phyloP scores from a whole-genome alignment of 1,140 invertebrate genomes.

The Cryptotermes secundus region DNA sequence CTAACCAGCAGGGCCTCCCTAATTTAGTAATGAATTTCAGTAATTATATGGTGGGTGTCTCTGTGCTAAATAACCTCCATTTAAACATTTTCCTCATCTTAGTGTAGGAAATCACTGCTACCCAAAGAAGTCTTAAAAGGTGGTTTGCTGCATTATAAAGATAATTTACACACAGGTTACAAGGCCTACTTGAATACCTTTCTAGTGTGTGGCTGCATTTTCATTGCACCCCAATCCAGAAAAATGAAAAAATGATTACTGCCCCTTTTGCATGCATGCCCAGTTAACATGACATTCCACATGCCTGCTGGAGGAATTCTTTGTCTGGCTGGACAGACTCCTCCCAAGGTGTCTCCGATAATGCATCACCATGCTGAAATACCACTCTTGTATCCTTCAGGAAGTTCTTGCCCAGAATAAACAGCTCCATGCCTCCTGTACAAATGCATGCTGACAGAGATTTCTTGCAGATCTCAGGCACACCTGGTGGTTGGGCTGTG shows the following conservation, averaged over 20 bases:
- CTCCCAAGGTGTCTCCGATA: constrained; percentile 65
- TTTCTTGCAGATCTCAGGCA: constrained; percentile 94
- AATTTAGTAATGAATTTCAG: no score
- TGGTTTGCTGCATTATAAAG: no score
- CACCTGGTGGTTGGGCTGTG: constrained; percentile 70
- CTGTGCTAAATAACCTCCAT: no score
- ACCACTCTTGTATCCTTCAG: constrained; percentile 89
- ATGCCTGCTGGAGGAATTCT: constrained; percentile 78
- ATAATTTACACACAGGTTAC: no score
- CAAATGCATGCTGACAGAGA: constrained; percentile 77
- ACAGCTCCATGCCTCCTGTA: constrained; percentile 84
- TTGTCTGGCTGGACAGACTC: constrained; percentile 76
- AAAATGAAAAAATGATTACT: no score
- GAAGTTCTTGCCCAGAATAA: constrained; percentile 96
- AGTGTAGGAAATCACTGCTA: no score
- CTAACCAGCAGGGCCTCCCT: no score
- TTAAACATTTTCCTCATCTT: no score
- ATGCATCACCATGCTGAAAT: constrained; percentile 59
- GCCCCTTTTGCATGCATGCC: constrained; percentile 39
- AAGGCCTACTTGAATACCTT: no score
- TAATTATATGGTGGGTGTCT: no score
- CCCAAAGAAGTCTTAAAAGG: no score
- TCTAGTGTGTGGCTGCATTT: not conserved
- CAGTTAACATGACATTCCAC: constrained; percentile 27
- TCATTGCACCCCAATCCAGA: not conserved